phyloP scores from a whole-genome alignment of 2,113 vertebrate species.

The Genyomyrus donnyi region DNA sequence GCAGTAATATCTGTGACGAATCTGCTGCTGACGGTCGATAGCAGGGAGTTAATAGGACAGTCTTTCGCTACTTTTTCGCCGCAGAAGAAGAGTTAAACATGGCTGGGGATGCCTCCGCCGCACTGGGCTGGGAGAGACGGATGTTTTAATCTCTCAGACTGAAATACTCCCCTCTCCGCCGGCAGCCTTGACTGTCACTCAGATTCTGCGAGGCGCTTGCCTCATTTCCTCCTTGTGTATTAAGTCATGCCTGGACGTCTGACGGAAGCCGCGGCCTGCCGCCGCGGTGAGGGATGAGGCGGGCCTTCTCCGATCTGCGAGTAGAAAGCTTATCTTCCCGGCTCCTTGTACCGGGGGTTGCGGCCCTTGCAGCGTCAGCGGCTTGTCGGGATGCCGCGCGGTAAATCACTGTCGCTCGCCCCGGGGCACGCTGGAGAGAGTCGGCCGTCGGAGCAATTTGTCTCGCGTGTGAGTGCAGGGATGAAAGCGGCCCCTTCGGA shows the following conservation, averaged over 20 bases:
- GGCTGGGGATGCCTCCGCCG: neutral
- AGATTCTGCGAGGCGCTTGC: neutral
- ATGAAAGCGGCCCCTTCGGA: neutral
- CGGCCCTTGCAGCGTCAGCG: slow-evolving; percentile 17
- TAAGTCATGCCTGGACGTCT: slow-evolving; percentile 16
- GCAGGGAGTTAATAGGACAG: neutral
- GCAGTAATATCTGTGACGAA: neutral
- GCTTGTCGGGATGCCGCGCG: neutral
- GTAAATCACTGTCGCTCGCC: slow-evolving; percentile 26
- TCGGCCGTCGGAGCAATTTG: neutral
- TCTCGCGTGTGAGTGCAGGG: neutral
- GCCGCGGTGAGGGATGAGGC: neutral
- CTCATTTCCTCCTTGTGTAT: slow-evolving; percentile 16
- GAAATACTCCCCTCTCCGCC: neutral
- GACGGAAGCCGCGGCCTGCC: neutral
- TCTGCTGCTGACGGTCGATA: neutral
- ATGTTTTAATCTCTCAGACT: slow-evolving; percentile 20
- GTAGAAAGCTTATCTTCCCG: neutral
- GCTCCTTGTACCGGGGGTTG: neutral
- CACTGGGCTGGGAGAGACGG: neutral
- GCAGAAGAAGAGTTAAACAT: neutral
- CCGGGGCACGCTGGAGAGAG: neutral
- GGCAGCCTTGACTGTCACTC: slow-evolving; percentile 8
- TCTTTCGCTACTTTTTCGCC: neutral
- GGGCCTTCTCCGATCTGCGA: neutral